Conservation (phyloP, 2,113 vertebrate genomes). For the Salvelinus namaycush region DNA sequence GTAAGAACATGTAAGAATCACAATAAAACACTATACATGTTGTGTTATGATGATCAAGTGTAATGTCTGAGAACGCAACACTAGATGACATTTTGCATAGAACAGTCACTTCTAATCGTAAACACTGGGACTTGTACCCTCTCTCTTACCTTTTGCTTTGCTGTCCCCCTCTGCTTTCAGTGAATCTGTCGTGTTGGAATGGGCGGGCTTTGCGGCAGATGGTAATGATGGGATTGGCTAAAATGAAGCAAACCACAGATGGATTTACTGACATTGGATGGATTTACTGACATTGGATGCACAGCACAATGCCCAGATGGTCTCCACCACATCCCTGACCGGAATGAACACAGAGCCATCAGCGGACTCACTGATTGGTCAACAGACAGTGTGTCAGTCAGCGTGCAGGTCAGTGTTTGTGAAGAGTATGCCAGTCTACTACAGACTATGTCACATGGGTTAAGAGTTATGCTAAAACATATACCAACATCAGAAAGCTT, state of each 20-base stretch:
- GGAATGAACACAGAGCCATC: neutral
- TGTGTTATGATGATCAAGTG: too few relatives aligned
- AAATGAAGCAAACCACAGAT: slow-evolving; percentile 73
- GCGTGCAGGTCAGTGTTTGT: too few relatives aligned
- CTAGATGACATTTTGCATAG: neutral
- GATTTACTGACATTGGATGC: slow-evolving; percentile 57
- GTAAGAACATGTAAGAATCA: too few relatives aligned
- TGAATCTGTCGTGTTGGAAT: slow-evolving; percentile 69
- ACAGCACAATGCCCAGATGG: slow-evolving; percentile 19
- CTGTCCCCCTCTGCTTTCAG: slow-evolving; percentile 79
- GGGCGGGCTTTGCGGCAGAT: slow-evolving; percentile 77
- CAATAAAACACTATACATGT: too few relatives aligned
- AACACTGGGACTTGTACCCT: neutral
- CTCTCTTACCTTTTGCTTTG: slow-evolving; percentile 84
- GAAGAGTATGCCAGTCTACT: too few relatives aligned
- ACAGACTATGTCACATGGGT: too few relatives aligned
- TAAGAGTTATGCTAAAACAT: too few relatives aligned
- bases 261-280: slow-evolving; percentile 66
- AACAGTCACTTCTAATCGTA: neutral
- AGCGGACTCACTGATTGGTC: neutral
- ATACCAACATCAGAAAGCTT: too few relatives aligned
- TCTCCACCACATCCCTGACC: slow-evolving; percentile 13
- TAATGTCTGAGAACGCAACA: neutral
- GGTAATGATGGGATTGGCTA: slow-evolving; percentile 80
- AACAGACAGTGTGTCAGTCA: neutral